A percentile compares a stretch with the other conserved stretches of the same genome.
Conservation (phyloP, 1,140 invertebrate genomes). For the Antheraea pernyi region DNA sequence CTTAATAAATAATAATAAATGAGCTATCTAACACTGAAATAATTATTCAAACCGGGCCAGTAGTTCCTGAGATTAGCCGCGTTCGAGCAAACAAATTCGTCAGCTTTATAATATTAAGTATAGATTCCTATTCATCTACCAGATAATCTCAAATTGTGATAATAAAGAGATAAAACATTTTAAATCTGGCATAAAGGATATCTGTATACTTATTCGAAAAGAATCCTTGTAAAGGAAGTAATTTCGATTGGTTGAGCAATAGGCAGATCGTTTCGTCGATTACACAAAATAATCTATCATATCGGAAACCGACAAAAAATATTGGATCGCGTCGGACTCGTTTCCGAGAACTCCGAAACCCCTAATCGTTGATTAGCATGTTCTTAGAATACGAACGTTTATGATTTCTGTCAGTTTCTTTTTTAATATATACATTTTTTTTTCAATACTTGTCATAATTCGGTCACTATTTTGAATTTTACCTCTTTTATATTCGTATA, state of each 20-base stretch:
- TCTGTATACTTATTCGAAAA: neutral
- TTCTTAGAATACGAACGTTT: neutral
- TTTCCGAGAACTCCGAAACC: neutral
- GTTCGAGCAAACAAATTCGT: no score
- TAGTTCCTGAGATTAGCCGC: no score
- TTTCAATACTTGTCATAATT: neutral
- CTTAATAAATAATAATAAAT: no score
- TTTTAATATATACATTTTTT: neutral
- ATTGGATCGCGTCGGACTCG: neutral
- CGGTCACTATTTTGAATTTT: no score
- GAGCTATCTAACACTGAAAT: no score
- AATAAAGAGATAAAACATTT: neutral
- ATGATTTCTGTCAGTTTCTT: neutral
- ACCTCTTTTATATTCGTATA: no score
- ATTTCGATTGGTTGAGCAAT: conserved; percentile 3
- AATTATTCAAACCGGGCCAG: no score
- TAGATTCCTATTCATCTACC: no score
- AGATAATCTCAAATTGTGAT: neutral
- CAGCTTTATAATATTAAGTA: no score
- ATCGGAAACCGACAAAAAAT: conserved; percentile 4
- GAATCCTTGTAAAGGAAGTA: neutral
- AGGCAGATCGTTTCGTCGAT: conserved; percentile 3
- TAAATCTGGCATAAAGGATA: neutral
- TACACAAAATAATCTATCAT: conserved; percentile 3
- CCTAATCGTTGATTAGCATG: conserved; percentile 1